These are phyloP conservation scores for Sternarchorhynchus goeldii DNA, from an alignment of 2,797 vertebrate species.

Conservation along the genomic window DNA sequence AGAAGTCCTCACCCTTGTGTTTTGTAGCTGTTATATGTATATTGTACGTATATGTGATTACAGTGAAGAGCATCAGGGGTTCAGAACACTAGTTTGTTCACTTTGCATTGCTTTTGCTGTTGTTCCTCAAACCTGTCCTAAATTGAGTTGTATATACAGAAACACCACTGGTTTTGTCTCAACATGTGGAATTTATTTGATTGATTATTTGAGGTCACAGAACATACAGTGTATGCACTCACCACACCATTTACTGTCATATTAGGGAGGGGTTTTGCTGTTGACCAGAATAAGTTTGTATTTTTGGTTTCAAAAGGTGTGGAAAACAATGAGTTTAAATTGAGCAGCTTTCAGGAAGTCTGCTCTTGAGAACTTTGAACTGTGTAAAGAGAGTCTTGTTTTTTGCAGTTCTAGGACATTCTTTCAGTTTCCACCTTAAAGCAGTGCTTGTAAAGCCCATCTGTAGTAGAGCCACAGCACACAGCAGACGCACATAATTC, in stretches of 20 bases:
- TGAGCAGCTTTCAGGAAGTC: not conserved
- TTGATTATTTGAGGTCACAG: not conserved
- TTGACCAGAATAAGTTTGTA: not conserved
- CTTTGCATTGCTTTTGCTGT: not conserved
- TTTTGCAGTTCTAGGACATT: slow-evolving; percentile 1
- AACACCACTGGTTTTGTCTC: no score
- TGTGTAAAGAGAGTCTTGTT: not conserved
- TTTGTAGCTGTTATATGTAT: slow-evolving; percentile 6
- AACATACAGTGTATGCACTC: not conserved
- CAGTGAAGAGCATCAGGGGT: slow-evolving; percentile 5
- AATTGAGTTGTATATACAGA: not conserved
- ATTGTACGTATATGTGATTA: slow-evolving; percentile 11
- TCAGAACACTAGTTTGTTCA: not conserved
- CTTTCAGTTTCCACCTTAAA: not conserved
- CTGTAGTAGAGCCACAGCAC: not conserved
- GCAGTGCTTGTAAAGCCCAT: slow-evolving; percentile 8
- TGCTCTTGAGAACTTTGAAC: not conserved
- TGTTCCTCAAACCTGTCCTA: not conserved
- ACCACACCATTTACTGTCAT: not conserved
- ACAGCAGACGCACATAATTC: slow-evolving; percentile 18
- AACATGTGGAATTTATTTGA: not conserved
- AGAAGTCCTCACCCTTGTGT: not conserved
- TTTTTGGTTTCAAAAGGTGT: no score
- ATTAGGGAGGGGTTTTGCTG: not conserved
- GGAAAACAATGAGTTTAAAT: not conserved